Evolutionary conservation across 2,113 vertebrate species (phyloP).

Genomic region (Prochilodus magdalenae): DNA sequence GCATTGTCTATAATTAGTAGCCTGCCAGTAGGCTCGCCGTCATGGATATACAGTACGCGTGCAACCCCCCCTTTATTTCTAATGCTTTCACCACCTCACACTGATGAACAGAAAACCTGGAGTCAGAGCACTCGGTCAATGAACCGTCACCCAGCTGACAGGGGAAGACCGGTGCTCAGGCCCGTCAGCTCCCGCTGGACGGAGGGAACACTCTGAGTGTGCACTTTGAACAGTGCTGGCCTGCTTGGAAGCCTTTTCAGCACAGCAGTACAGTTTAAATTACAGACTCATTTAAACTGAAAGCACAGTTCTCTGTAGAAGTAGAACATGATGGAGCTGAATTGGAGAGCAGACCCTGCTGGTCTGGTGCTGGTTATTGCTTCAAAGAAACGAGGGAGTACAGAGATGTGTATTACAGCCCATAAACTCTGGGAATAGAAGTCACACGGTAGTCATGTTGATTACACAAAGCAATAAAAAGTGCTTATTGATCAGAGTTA

Average conservation of each 20-base stretch:
- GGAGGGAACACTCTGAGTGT: neutral
- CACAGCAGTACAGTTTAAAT: neutral
- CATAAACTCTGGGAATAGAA: neutral
- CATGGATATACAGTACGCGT: too few relatives aligned
- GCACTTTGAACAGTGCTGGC: neutral
- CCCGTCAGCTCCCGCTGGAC: constrained; percentile 12
- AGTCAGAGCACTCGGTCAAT: constrained; percentile 61
- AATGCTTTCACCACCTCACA: constrained; percentile 45
- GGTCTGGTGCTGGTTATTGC: neutral
- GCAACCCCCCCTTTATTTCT: neutral
- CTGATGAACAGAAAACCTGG: constrained; percentile 67
- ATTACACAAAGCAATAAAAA: too few relatives aligned
- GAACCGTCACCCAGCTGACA: constrained; percentile 56
- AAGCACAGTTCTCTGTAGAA: neutral
- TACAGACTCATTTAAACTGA: neutral
- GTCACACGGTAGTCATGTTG: too few relatives aligned
- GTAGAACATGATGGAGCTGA: neutral
- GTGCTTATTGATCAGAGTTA: too few relatives aligned
- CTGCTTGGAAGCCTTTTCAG: constrained; percentile 32
- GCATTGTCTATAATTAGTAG: too few relatives aligned
- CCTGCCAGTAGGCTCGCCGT: too few relatives aligned
- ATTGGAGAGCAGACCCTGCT: neutral
- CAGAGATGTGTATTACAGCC: neutral
- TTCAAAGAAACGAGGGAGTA: neutral
- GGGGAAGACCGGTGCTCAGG: neutral